phyloP scores from a whole-genome alignment of 1,140 invertebrate species.

The Episyrphus balteatus region DNA sequence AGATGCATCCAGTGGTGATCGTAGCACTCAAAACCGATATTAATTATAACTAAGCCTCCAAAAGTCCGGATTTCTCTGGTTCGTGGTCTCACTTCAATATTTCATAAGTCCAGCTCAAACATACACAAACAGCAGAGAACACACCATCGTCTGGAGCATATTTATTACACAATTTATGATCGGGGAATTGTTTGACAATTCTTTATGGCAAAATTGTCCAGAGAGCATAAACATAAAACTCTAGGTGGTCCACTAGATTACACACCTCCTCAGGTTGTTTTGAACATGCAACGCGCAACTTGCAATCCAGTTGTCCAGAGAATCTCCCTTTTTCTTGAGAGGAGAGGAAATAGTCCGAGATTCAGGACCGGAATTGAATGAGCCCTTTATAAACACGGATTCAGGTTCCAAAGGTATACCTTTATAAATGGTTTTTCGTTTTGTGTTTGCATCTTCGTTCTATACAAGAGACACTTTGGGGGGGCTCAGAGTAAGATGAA shows the following conservation, averaged over 20 bases:
- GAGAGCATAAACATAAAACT: not conserved
- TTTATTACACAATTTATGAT: not conserved
- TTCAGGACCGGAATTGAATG: not conserved
- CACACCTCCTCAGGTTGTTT: too few species aligned
- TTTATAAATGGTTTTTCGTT: too few species aligned
- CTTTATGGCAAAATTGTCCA: not conserved
- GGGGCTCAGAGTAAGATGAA: too few species aligned
- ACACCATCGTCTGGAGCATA: not conserved
- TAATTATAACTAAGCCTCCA: not conserved
- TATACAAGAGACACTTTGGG: too few species aligned
- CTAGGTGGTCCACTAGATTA: not conserved
- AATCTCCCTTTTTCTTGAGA: too few species aligned
- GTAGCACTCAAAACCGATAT: not conserved
- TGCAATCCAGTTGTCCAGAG: not conserved
- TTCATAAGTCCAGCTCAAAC: too few species aligned
- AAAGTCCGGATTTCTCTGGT: not conserved
- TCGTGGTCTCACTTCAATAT: too few species aligned
- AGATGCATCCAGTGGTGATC: too few species aligned
- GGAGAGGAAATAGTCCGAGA: too few species aligned
- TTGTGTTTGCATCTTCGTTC: too few species aligned
- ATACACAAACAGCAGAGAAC: too few species aligned
- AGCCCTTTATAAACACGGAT: not conserved
- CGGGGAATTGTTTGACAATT: not conserved
- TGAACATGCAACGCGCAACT: too few species aligned
- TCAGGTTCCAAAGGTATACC: not conserved